A percentile compares a stretch with the other conserved stretches of the same genome.
phyloP scores from a whole-genome alignment of 2,797 vertebrate genomes.

The Macrochelys suwanniensis region DNA sequence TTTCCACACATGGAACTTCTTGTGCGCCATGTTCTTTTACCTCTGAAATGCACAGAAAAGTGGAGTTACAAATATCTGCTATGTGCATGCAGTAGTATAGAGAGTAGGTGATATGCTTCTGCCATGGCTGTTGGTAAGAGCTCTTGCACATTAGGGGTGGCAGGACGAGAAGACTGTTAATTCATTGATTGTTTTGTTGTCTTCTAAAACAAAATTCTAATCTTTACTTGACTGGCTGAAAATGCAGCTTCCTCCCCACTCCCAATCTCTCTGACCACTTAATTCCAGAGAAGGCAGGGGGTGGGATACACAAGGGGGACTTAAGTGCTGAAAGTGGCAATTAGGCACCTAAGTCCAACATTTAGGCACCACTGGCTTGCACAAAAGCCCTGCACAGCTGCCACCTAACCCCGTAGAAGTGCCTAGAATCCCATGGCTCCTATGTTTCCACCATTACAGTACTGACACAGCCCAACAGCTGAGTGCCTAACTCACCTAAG shows the following conservation, averaged over 20 bases:
- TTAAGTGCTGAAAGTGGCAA: too few species aligned
- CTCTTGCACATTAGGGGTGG: background rate
- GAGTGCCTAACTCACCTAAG: background rate
- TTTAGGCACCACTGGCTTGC: background rate
- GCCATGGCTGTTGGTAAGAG: background rate
- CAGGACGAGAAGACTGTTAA: background rate
- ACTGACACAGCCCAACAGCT: background rate
- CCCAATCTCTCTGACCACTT: too few species aligned
- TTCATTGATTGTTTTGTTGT: background rate
- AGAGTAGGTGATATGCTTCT: background rate
- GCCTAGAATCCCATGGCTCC: background rate
- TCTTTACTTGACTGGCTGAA: too few species aligned
- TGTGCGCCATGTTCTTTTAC: background rate
- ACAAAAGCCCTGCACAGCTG: background rate
- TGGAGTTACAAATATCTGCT: background rate
- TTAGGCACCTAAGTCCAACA: background rate
- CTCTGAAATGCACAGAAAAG: slow-evolving; percentile 15
- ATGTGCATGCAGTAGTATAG: background rate
- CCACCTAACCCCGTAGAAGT: background rate
- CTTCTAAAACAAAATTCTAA: background rate
- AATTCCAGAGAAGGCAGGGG: background rate
- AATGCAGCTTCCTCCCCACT: too few species aligned
- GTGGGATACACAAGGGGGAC: too few species aligned
- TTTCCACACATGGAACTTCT: slow-evolving; percentile 51
- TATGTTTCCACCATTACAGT: background rate